These are phyloP conservation scores for Koerneria pararmatus DNA, from an alignment of 2,888 invertebrate species.

Conservation along the genomic window DNA sequence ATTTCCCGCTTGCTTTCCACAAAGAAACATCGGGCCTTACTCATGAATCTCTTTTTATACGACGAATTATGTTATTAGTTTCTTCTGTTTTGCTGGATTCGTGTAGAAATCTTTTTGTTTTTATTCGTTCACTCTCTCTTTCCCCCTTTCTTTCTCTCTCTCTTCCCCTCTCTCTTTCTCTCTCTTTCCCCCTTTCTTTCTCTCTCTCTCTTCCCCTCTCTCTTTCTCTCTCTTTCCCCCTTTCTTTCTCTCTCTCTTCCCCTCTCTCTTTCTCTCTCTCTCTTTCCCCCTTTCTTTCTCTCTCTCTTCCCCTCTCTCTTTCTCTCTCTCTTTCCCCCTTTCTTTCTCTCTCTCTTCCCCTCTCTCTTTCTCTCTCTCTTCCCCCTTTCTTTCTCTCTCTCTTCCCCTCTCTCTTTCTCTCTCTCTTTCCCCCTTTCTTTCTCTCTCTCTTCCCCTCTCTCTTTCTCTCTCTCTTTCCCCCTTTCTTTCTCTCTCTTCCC, in stretches of 20 bases:
- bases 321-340: background rate
- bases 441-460: background rate
- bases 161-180: conserved; percentile 2
- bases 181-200: background rate
- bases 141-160: conserved; percentile 1
- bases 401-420: background rate
- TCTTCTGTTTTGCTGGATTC: too few species aligned
- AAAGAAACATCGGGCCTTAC: too few species aligned
- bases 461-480: conserved; percentile 4
- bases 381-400: background rate
- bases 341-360: background rate
- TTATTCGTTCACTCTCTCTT: conserved; percentile 16
- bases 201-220: background rate
- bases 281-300: background rate
- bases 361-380: conserved; percentile 5
- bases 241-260: conserved; percentile 1
- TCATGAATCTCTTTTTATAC: too few species aligned
- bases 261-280: background rate
- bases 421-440: background rate
- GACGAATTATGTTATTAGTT: too few species aligned
- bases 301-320: background rate
- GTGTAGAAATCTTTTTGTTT: too few species aligned
- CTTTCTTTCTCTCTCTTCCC: conserved; percentile 2
- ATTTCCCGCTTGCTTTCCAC: too few species aligned
- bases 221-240: background rate